phyloP scores from a whole-genome alignment of 2,888 invertebrate genomes.

The Melipona bicolor region DNA sequence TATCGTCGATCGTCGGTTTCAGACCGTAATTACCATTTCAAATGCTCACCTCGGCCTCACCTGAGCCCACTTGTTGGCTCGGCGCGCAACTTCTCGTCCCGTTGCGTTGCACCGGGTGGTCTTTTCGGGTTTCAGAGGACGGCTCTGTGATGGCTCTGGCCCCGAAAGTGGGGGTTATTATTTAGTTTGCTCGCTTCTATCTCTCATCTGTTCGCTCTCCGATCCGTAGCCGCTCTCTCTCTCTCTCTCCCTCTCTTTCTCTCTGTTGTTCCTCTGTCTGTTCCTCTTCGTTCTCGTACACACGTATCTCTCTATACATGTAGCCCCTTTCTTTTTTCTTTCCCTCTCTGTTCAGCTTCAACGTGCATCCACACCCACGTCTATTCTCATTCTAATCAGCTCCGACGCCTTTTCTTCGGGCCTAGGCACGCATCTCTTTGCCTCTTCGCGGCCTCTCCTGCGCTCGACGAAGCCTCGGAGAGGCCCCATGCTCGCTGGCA shows the following conservation, averaged over 20 bases:
- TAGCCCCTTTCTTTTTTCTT: conserved; percentile 22
- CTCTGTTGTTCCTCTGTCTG: no score
- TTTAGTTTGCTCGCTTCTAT: conserved; percentile 82
- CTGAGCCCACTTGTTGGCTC: conserved; percentile 71
- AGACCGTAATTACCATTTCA: conserved; percentile 82
- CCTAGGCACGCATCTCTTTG: conserved; percentile 65
- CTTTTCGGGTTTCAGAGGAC: conserved; percentile 75
- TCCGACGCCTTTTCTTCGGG: conserved; percentile 72
- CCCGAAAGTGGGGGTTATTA: conserved; percentile 79
- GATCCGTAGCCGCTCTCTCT: not conserved
- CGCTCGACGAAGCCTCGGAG: conserved; percentile 39
- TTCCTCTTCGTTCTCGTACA: conserved; percentile 12
- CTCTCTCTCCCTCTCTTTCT: conserved; percentile 1
- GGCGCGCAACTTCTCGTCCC: conserved; percentile 70
- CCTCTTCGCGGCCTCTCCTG: conserved; percentile 60
- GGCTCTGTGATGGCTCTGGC: conserved; percentile 58
- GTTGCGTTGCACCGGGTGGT: conserved; percentile 82
- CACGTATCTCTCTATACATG: not conserved
- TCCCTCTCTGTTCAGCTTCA: conserved; percentile 53
- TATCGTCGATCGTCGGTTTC: conserved; percentile 76
- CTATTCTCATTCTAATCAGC: conserved; percentile 82
- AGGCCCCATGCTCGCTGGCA: conserved; percentile 59
- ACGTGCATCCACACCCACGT: conserved; percentile 77
- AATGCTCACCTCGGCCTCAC: conserved; percentile 80
- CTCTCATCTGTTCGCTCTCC: conserved; percentile 78